phyloP scores from a whole-genome alignment of 2,113 vertebrate genomes.

The Sphyrna mokarran region DNA sequence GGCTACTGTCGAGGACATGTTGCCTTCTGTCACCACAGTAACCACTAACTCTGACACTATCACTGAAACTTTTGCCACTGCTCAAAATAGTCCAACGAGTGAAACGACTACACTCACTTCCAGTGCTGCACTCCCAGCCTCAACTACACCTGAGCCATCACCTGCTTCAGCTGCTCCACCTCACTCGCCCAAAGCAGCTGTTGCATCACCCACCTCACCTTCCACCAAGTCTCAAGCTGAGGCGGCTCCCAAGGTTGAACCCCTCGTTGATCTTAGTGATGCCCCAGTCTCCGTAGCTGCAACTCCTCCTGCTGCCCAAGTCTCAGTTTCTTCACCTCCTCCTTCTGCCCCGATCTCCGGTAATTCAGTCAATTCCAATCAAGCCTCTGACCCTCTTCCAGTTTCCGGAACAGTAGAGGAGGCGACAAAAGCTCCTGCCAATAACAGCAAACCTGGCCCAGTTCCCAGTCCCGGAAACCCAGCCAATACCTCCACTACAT shows the following conservation, averaged over 20 bases:
- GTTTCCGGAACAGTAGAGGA: slow-evolving; percentile 48
- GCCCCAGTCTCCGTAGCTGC: slow-evolving; percentile 46
- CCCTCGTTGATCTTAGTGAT: slow-evolving; percentile 83
- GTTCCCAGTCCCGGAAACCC: slow-evolving; percentile 48
- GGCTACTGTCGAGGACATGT: slow-evolving; percentile 85
- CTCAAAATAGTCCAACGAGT: slow-evolving; percentile 92
- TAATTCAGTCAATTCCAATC: slow-evolving; percentile 54
- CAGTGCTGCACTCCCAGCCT: slow-evolving; percentile 72
- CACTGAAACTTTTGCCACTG: slow-evolving; percentile 88
- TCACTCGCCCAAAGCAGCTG: slow-evolving; percentile 54
- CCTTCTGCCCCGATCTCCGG: slow-evolving; percentile 47
- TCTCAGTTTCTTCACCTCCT: slow-evolving; percentile 39
- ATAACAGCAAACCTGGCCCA: slow-evolving; percentile 45
- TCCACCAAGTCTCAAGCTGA: slow-evolving; percentile 55
- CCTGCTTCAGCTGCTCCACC: slow-evolving; percentile 51
- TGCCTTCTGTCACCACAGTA: slow-evolving; percentile 79
- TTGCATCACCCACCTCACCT: slow-evolving; percentile 49
- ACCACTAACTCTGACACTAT: slow-evolving; percentile 93
- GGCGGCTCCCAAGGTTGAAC: slow-evolving; percentile 62
- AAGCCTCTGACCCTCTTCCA: slow-evolving; percentile 59
- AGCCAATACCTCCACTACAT: slow-evolving; percentile 50
- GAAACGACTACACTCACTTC: slow-evolving; percentile 91
- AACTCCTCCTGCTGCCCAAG: slow-evolving; percentile 42
- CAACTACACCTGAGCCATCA: slow-evolving; percentile 60
- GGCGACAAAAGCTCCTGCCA: slow-evolving; percentile 52